A percentile compares a stretch with the other conserved stretches of the same genome.
These are phyloP conservation scores for Tiliacea citrago DNA, from an alignment of 2,888 invertebrate genomes.

Conservation along the genomic window DNA sequence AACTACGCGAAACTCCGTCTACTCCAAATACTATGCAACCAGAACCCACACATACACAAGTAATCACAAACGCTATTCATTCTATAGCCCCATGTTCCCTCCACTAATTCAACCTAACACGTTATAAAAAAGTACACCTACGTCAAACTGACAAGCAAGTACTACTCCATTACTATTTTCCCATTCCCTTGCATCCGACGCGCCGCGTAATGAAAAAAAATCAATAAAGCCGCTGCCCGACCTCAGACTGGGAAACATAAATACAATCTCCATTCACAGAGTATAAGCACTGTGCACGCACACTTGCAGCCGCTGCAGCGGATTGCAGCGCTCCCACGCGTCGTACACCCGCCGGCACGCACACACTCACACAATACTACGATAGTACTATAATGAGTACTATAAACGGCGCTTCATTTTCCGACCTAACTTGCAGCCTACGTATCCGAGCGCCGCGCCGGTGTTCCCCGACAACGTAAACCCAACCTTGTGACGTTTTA, in stretches of 20 bases:
- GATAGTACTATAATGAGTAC: conserved; percentile 87
- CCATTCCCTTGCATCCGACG: conserved; percentile 65
- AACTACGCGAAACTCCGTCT: conserved; percentile 40
- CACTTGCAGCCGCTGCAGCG: conserved; percentile 69
- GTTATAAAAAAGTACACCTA: conserved; percentile 59
- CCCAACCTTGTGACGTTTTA: conserved; percentile 64
- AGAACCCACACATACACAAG: conserved; percentile 22
- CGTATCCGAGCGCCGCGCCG: conserved; percentile 71
- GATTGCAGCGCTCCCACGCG: conserved; percentile 71
- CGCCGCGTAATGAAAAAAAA: conserved; percentile 74
- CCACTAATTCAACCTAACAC: conserved; percentile 45
- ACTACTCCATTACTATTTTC: conserved; percentile 70
- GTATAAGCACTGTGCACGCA: conserved; percentile 75
- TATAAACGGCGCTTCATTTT: conserved; percentile 88
- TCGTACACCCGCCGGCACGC: conserved; percentile 64
- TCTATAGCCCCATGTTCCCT: conserved; percentile 39
- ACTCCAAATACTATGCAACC: conserved; percentile 30
- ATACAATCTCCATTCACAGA: conserved; percentile 83
- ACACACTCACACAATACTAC: conserved; percentile 81
- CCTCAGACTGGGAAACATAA: conserved; percentile 77
- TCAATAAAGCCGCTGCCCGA: conserved; percentile 79
- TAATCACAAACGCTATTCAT: conserved; percentile 35
- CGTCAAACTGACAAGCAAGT: conserved; percentile 65
- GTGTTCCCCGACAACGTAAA: conserved; percentile 56
- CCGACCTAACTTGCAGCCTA: conserved; percentile 83